These are phyloP conservation scores for Odontomyia ornata DNA, from an alignment of 2,888 invertebrate genomes.

Conservation along the genomic window DNA sequence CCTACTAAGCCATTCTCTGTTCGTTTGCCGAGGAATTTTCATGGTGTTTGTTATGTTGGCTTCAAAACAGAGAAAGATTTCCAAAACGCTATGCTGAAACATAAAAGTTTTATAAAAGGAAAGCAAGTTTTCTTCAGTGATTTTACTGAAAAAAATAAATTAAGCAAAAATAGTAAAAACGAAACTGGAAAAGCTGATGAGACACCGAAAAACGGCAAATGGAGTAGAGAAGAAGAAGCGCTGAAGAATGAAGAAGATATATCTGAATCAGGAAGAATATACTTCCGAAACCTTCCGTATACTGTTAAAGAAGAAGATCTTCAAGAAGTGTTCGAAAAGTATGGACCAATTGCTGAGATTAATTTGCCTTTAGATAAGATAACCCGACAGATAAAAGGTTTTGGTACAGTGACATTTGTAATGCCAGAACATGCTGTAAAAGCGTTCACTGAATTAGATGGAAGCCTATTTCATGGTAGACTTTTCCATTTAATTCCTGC, in stretches of 20 bases:
- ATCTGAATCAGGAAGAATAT: slow-evolving; percentile 91
- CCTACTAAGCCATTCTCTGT: slow-evolving; percentile 82
- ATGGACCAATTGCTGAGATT: slow-evolving; percentile 87
- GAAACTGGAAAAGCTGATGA: slow-evolving; percentile 50
- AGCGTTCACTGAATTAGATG: slow-evolving; percentile 89
- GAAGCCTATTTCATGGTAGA: slow-evolving; percentile 89
- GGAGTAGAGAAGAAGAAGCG: slow-evolving; percentile 72
- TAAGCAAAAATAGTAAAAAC: slow-evolving; percentile 55
- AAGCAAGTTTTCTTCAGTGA: slow-evolving; percentile 70
- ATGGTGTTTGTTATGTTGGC: slow-evolving; percentile 91
- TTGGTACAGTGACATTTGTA: slow-evolving; percentile 90
- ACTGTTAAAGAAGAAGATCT: slow-evolving; percentile 86
- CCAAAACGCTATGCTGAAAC: slow-evolving; percentile 81
- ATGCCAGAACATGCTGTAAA: slow-evolving; percentile 94
- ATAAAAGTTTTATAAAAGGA: slow-evolving; percentile 85
- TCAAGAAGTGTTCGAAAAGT: slow-evolving; percentile 81
- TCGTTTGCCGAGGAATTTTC: slow-evolving; percentile 77
- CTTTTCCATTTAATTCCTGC: slow-evolving; percentile 94
- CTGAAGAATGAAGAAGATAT: slow-evolving; percentile 79
- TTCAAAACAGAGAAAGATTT: slow-evolving; percentile 84
- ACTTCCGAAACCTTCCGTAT: slow-evolving; percentile 90
- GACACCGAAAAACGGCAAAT: slow-evolving; percentile 64
- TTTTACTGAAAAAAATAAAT: slow-evolving; percentile 65
- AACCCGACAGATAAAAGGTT: slow-evolving; percentile 85
- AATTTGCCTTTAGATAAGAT: slow-evolving; percentile 86